Conservation (phyloP, 2,888 invertebrate genomes). For the Volucella bombylans region DNA sequence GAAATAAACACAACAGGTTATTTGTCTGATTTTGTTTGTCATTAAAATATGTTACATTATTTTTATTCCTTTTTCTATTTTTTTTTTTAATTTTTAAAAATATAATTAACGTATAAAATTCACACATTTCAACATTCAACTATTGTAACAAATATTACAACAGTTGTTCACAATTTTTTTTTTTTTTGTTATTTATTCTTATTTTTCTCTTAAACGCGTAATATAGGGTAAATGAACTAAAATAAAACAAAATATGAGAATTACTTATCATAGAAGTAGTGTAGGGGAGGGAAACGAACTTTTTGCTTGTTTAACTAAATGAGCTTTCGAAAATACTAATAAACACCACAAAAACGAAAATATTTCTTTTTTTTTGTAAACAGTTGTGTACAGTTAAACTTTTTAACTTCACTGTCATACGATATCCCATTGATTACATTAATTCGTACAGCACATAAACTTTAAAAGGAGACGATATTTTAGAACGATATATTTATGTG, state of each 20-base stretch:
- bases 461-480: no score
- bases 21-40: not conserved
- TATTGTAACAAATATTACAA: not conserved
- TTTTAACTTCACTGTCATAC: not conserved
- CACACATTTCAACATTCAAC: slow-evolving; percentile 25
- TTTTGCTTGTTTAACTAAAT: slow-evolving; percentile 7
- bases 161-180: slow-evolving; percentile 15
- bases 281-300: not conserved
- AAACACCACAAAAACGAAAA: not conserved
- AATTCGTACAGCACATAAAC: no score
- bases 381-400: slow-evolving; percentile 15
- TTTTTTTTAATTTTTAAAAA: slow-evolving; percentile 2
- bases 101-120: slow-evolving; percentile 42
- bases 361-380: not conserved
- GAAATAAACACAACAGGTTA: not conserved
- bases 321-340: not conserved
- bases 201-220: not conserved
- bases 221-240: not conserved
- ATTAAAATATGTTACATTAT: slow-evolving; percentile 16
- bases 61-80: slow-evolving; percentile 19
- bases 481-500: no score
- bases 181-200: not conserved
- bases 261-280: not conserved
- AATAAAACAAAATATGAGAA: not conserved
- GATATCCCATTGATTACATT: no score